Evolutionary conservation across 1,140 invertebrate genomes (phyloP).

Genomic region (Dreissena rostriformis): DNA sequence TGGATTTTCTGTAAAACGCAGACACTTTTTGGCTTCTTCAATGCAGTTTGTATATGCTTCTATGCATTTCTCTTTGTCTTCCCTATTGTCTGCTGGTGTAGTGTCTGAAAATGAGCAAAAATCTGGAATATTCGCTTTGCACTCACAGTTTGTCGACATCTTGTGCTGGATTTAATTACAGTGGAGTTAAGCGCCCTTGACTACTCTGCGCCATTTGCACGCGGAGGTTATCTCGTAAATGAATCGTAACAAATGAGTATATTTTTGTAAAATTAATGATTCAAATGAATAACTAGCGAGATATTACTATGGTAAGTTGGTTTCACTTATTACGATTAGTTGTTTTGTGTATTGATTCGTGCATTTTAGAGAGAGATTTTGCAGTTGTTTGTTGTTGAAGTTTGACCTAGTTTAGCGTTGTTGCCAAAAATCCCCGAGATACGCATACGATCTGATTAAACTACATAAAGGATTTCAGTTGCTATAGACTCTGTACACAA

Average conservation of each 20-base stretch:
- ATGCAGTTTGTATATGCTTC: constrained; percentile 41
- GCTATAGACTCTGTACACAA: not conserved
- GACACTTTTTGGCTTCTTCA: constrained; percentile 30
- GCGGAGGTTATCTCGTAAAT: constrained; percentile 49
- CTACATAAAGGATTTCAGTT: not conserved
- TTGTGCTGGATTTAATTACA: not conserved
- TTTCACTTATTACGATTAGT: not conserved
- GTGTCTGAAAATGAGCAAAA: constrained; percentile 20
- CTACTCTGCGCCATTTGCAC: constrained; percentile 52
- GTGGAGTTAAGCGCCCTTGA: constrained; percentile 1
- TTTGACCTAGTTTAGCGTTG: constrained; percentile 44
- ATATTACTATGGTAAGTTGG: constrained; percentile 31
- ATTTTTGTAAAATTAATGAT: constrained; percentile 14
- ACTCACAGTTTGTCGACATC: constrained; percentile 43
- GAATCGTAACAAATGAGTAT: constrained; percentile 40
- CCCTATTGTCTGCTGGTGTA: not conserved
- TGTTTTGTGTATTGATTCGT: not conserved
- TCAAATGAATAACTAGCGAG: not conserved
- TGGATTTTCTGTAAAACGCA: constrained; percentile 42
- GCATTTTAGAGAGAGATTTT: not conserved
- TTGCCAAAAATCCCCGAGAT: constrained; percentile 40
- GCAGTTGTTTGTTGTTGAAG: not conserved
- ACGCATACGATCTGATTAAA: constrained; percentile 36
- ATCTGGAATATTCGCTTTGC: constrained; percentile 23
- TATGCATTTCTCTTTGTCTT: constrained; percentile 32